Evolutionary conservation across 1,140 invertebrate species (phyloP), one percentile per base, ranked within the genome.

Genomic region (Leptopilina boulardi): DNA sequence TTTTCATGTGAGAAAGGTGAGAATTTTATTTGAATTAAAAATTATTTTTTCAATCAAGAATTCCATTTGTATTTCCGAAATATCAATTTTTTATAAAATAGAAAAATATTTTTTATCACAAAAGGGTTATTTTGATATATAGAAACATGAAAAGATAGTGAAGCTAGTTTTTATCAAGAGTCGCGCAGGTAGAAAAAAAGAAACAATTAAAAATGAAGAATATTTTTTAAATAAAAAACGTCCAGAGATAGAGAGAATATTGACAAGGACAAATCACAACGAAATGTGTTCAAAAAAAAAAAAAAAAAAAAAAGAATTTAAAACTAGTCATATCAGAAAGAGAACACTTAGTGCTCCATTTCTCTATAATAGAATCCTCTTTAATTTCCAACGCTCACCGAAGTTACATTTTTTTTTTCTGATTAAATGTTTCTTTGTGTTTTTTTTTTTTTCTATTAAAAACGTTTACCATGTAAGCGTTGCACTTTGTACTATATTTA

Each of bases 381-480:
- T 66, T 66, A 26, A 66, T 66, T 66, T 66, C 26, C 26, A 30
- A 30, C 59, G 13, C 59, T 66, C 59, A 30, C 13, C 59, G 13
- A 10, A 59, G 26, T 66, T 30, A 26, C 13, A 30, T 30, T n/a
- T n/a, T n/a, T 30, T 66, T n/a, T 66, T 6, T 15, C 26, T 30
- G 13, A 23, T 66, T 66, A 66, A 8, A 30, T 66, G 13, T 66
- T 66, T 30, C 59, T 26, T n/a, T 11, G 59, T 30, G 59, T 30
- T 51, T n/a, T 59, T 59, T 59, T 59, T 59, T 59, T 66, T 66
- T 30, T 1, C 59, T 66, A 26, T 15, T 30, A 70, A 70, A 38
- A 8, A 75, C 77, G 83, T 83, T 86, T 85, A 86, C 84, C 71
- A 75, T 84, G 83, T 86, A 86, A 86, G 84, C 83, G 84, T 77